A percentile compares a stretch with the other conserved stretches of the same genome.
These are phyloP conservation scores for Geotrupes spiniger DNA, from an alignment of 2,888 invertebrate species.

Conservation along the genomic window DNA sequence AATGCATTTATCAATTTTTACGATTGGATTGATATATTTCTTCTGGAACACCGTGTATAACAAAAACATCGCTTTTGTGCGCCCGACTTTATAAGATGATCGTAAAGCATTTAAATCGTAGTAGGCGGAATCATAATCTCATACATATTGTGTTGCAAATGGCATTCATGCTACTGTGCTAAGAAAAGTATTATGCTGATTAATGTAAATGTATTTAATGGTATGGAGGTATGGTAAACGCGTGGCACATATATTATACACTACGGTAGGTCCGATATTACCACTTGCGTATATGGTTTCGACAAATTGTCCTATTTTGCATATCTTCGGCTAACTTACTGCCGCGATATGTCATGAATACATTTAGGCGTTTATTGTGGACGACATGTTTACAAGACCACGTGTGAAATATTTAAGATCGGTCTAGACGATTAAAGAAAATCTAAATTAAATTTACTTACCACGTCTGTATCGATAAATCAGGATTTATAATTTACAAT, in stretches of 20 bases:
- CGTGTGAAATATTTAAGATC: too few species aligned
- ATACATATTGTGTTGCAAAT: constrained; percentile 23
- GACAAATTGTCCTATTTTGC: constrained; percentile 14
- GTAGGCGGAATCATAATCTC: constrained; percentile 10
- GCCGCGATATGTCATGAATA: constrained; percentile 6
- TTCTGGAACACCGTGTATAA: constrained; percentile 13
- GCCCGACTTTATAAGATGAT: constrained; percentile 3
- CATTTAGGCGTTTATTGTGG: background rate
- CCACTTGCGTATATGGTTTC: constrained; percentile 9
- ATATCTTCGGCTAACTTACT: constrained; percentile 6
- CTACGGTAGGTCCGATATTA: constrained; percentile 8
- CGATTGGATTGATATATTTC: constrained; percentile 24
- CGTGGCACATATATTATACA: constrained; percentile 35
- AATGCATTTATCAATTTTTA: constrained; percentile 26
- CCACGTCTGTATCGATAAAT: too few species aligned
- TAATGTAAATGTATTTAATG: constrained; percentile 35
- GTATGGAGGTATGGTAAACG: constrained; percentile 33
- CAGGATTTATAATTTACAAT: too few species aligned
- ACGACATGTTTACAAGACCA: constrained; percentile 1
- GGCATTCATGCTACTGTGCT: constrained; percentile 28
- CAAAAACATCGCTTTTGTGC: background rate
- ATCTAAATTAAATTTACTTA: too few species aligned
- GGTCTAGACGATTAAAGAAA: too few species aligned
- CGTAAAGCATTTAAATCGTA: constrained; percentile 9
- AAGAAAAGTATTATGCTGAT: constrained; percentile 34